phyloP scores from a whole-genome alignment of 2,797 vertebrate genomes.

The Sebastes kiyomatsui region DNA sequence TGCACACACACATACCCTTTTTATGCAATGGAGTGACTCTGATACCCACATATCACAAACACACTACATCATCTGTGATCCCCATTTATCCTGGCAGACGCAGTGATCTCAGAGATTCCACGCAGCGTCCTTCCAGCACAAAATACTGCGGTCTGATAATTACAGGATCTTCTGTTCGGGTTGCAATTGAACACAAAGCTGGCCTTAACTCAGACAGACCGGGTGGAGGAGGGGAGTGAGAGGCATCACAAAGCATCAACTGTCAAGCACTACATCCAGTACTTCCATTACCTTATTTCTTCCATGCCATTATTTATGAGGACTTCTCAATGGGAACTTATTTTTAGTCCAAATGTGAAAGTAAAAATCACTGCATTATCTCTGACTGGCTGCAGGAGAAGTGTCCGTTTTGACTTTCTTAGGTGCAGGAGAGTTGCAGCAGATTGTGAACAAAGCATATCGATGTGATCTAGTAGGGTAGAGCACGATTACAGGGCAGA shows the following conservation, averaged over 20 bases:
- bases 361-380: background rate
- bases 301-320: conserved; percentile 24
- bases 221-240: background rate
- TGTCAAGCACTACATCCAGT: conserved; percentile 39
- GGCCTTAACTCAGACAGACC: conserved; percentile 9
- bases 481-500: conserved; percentile 63
- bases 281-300: conserved; percentile 31
- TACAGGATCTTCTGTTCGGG: conserved; percentile 48
- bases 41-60: conserved; percentile 20
- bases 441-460: conserved; percentile 46
- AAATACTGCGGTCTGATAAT: conserved; percentile 27
- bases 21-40: conserved; percentile 5
- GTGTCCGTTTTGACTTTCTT: background rate
- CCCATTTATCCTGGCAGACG: conserved; percentile 20
- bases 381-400: background rate
- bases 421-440: conserved; percentile 15
- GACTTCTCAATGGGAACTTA: background rate
- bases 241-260: conserved; percentile 53
- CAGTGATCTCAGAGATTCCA: conserved; percentile 65
- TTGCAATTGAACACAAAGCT: conserved; percentile 51
- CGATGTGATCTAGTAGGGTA: conserved; percentile 32
- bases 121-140: conserved; percentile 20
- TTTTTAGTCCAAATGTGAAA: background rate
- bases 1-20: background rate
- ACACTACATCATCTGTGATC: conserved; percentile 57